Evolutionary conservation across 2,888 invertebrate genomes (phyloP).

Genomic region (Perizoma affinitatum): DNA sequence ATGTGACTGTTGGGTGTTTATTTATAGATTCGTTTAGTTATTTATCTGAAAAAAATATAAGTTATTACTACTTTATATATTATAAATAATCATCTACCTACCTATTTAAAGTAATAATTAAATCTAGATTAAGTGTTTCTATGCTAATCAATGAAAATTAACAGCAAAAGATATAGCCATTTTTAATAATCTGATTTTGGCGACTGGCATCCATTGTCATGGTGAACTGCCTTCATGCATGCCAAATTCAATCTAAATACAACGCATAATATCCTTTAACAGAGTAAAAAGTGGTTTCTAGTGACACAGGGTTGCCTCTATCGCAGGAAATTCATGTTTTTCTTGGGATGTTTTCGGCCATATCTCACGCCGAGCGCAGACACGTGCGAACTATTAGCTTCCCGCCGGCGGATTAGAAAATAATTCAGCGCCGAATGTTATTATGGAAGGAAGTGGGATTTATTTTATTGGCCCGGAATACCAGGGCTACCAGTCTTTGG

Average conservation of each 20-base stretch:
- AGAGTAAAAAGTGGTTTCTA: neutral
- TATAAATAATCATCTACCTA: too few species aligned
- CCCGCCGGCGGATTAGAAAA: slow-evolving; percentile 80
- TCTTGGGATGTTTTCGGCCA: slow-evolving; percentile 76
- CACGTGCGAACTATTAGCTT: slow-evolving; percentile 84
- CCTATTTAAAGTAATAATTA: too few species aligned
- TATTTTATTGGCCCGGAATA: slow-evolving; percentile 70
- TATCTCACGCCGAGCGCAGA: slow-evolving; percentile 75
- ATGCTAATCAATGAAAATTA: too few species aligned
- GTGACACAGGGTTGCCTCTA: slow-evolving; percentile 16
- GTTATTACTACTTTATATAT: too few species aligned
- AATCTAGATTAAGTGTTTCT: too few species aligned
- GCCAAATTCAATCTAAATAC: neutral
- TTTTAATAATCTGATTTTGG: too few species aligned
- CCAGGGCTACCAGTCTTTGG: slow-evolving; percentile 70
- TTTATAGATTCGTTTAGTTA: too few species aligned
- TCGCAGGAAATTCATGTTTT: slow-evolving; percentile 80
- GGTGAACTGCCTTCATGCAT: neutral
- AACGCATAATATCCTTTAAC: neutral
- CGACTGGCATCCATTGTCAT: too few species aligned
- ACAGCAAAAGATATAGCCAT: too few species aligned
- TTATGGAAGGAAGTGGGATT: slow-evolving; percentile 78
- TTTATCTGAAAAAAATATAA: too few species aligned
- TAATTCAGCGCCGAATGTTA: slow-evolving; percentile 82
- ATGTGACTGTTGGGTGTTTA: too few species aligned